Evolutionary conservation across 1,140 invertebrate genomes (phyloP), one percentile per base, ranked within the genome.

Genomic region (Drosophila kepulauana): DNA sequence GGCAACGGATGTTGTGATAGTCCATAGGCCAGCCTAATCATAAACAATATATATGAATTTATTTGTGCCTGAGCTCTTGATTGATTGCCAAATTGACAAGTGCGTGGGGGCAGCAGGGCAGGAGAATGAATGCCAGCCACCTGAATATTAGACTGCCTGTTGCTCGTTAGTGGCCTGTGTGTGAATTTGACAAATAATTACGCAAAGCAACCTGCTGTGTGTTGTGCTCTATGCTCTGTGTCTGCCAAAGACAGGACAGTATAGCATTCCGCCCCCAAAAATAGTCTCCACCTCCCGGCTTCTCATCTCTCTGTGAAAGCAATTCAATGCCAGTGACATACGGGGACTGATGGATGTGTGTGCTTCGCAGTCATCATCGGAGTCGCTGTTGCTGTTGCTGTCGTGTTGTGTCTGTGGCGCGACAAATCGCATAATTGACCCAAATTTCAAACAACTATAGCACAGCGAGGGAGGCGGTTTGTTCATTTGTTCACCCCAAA

Each of bases 351-450:
- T 88, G 84, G 77, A 87, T 87, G 78, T 62, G 71, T 87, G 78
- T 62, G 71, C 43, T 33, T 58, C 35, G 15, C 6, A 38, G 43
- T 56, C 49, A 6, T 57, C 51, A 28, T 30, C 35, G 1, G 28
- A 51, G 20, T 48, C 16, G 8, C 16, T 48, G 15, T 48, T 3
- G 0, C 35, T 51, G 52, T 38, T 51, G 33, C 13, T 33, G 16
- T 52, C 57, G 38, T 70, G 68, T 81, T 57, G 63, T 70, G 70
- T 80, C 62, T 82, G 73, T 66, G 79, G 74, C 79, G 86, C 86
- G 86, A 90, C 86, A 77, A 90, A 82, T 90, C 86, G 86, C 86
- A 91, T 90, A 90, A 91, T 90, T 90, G 86, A 90, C 86, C 86
- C 68, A 91, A 84, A 90, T 90, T 86, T 80, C 48, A 72, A 74